Conservation (phyloP, 2,797 vertebrate species). For the Peromyscus melanophrys region DNA sequence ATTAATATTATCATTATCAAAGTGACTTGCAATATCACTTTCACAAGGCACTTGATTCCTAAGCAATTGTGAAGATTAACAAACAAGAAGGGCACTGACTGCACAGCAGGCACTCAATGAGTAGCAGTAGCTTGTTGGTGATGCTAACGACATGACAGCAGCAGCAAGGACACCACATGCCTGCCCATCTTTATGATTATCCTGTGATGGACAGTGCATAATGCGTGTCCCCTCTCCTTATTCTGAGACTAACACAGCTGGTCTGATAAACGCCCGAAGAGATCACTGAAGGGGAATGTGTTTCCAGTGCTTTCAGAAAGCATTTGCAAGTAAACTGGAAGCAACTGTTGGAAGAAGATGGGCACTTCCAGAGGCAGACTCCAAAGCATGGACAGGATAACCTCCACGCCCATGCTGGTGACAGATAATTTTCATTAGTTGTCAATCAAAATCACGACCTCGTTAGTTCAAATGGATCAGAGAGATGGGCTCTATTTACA, state of each 20-base stretch:
- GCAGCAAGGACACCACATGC: not conserved
- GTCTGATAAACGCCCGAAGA: not conserved
- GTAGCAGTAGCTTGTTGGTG: not conserved
- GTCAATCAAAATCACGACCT: not conserved
- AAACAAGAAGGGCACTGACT: not conserved
- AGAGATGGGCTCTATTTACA: not conserved
- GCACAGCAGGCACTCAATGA: not conserved
- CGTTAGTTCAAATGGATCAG: not conserved
- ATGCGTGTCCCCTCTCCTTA: not conserved
- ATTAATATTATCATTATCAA: not conserved
- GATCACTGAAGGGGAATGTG: not conserved
- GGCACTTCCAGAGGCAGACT: constrained; percentile 2
- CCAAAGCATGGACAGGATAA: not conserved
- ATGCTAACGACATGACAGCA: not conserved
- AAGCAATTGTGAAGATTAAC: not conserved
- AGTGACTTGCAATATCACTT: not conserved
- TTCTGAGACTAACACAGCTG: constrained; percentile 19
- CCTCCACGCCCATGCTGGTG: too few species aligned
- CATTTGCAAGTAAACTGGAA: not conserved
- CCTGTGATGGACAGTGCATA: not conserved
- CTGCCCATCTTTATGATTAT: not conserved
- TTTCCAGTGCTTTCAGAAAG: not conserved
- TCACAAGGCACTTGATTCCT: not conserved
- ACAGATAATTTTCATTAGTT: not conserved
- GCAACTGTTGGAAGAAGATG: constrained; percentile 57